Conservation (phyloP, 2,113 vertebrate species). For the Silurus meridionalis region DNA sequence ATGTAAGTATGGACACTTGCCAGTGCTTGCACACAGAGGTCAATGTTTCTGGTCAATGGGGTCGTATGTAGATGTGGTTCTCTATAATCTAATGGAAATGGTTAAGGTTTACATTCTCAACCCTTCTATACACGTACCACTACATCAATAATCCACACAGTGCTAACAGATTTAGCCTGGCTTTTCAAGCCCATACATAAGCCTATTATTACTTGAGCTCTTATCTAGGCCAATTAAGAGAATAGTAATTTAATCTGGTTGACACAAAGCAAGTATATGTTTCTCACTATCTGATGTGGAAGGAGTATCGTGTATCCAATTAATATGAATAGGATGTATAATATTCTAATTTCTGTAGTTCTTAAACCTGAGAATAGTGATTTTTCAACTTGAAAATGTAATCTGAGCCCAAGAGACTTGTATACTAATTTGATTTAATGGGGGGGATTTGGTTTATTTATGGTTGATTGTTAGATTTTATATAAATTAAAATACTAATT, state of each 20-base stretch:
- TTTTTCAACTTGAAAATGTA: neutral
- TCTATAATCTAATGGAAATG: neutral
- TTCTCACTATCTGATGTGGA: neutral
- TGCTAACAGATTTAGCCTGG: slow-evolving; percentile 32
- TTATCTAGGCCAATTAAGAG: neutral
- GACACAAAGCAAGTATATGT: neutral
- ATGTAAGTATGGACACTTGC: slow-evolving; percentile 76
- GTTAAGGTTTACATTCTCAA: slow-evolving; percentile 11
- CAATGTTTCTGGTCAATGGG: slow-evolving; percentile 15
- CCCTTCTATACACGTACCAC: neutral
- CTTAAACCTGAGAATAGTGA: neutral
- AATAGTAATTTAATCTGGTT: neutral
- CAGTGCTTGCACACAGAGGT: slow-evolving; percentile 29
- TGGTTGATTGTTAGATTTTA: neutral
- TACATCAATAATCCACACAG: slow-evolving; percentile 43
- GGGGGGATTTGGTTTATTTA: neutral
- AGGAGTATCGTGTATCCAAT: neutral
- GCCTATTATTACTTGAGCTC: neutral
- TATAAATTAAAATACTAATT: neutral
- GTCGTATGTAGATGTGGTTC: slow-evolving; percentile 6
- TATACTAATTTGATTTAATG: neutral
- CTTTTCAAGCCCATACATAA: slow-evolving; percentile 13
- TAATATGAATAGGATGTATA: neutral
- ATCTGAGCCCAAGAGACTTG: neutral
- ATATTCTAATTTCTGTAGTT: neutral